A percentile compares a stretch with the other conserved stretches of the same genome.
phyloP scores from a whole-genome alignment of 2,888 invertebrate species.

The Diarsia mendica region DNA sequence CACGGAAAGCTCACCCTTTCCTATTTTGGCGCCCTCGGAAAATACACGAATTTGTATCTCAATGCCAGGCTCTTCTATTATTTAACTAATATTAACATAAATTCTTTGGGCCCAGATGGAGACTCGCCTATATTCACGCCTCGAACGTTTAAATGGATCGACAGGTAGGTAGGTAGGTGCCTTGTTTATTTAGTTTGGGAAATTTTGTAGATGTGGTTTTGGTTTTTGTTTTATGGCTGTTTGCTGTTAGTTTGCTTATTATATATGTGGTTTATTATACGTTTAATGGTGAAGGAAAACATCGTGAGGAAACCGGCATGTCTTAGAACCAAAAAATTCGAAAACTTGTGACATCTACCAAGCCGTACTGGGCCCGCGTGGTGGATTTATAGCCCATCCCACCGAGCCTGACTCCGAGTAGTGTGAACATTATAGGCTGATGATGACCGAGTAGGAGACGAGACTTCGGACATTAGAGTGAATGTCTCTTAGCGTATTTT shows the following conservation, averaged over 20 bases:
- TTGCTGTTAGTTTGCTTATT: too few species aligned
- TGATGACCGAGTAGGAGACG: too few species aligned
- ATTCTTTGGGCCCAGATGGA: slow-evolving; percentile 70
- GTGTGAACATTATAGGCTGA: too few species aligned
- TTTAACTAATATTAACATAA: slow-evolving; percentile 79
- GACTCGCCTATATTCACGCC: slow-evolving; percentile 57
- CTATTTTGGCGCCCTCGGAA: slow-evolving; percentile 63
- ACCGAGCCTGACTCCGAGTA: too few species aligned
- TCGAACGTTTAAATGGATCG: slow-evolving; percentile 32
- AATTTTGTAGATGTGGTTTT: slow-evolving; percentile 5
- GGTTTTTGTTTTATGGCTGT: slow-evolving; percentile 2
- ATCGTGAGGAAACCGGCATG: too few species aligned
- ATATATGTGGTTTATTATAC: too few species aligned
- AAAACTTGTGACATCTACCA: too few species aligned
- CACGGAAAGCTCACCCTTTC: slow-evolving; percentile 71
- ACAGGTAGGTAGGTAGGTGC: slow-evolving; percentile 47
- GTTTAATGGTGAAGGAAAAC: too few species aligned
- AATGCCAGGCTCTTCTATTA: slow-evolving; percentile 76
- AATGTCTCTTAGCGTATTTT: background rate
- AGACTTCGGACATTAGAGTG: background rate
- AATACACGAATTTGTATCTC: slow-evolving; percentile 79
- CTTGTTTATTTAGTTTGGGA: slow-evolving; percentile 28
- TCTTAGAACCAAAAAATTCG: too few species aligned
- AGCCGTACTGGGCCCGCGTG: too few species aligned
- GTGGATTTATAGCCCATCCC: too few species aligned